Conservation (phyloP, 35 echinoderm and acorn worm species). For the Apostichopus parvimensis region DNA sequence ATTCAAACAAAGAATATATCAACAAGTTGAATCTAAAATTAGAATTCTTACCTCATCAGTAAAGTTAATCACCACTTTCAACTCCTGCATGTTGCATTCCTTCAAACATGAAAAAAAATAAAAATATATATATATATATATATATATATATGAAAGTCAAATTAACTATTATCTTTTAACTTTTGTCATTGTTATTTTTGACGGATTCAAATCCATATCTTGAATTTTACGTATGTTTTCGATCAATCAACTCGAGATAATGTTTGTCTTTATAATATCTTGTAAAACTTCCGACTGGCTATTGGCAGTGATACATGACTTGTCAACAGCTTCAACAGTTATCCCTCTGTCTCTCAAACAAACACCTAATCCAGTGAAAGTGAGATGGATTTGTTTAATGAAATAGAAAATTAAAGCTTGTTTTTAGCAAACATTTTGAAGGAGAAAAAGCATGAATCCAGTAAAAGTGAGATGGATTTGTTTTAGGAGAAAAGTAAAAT, state of each 20-base stretch:
- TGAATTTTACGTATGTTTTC: neutral
- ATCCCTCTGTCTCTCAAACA: no score
- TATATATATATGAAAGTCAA: no score
- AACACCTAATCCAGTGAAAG: no score
- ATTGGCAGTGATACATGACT: neutral
- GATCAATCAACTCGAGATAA: neutral
- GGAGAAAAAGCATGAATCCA: no score
- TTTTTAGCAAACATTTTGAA: no score
- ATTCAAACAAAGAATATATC: no score
- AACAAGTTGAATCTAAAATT: no score
- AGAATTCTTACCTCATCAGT: slow-evolving; percentile 4
- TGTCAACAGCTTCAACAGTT: neutral
- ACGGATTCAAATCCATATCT: neutral
- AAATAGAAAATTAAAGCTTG: no score
- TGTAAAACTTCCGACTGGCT: neutral
- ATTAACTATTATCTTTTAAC: neutral
- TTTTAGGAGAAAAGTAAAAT: no score
- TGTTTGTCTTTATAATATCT: neutral
- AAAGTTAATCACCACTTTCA: slow-evolving; percentile 16
- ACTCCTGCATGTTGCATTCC: slow-evolving; percentile 11
- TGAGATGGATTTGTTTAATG: no score
- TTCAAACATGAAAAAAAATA: neutral
- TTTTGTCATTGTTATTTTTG: neutral
- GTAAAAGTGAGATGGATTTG: no score
- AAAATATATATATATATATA: neutral